phyloP scores from a whole-genome alignment of 2,888 invertebrate species.

The Eupithecia pulchellata region DNA sequence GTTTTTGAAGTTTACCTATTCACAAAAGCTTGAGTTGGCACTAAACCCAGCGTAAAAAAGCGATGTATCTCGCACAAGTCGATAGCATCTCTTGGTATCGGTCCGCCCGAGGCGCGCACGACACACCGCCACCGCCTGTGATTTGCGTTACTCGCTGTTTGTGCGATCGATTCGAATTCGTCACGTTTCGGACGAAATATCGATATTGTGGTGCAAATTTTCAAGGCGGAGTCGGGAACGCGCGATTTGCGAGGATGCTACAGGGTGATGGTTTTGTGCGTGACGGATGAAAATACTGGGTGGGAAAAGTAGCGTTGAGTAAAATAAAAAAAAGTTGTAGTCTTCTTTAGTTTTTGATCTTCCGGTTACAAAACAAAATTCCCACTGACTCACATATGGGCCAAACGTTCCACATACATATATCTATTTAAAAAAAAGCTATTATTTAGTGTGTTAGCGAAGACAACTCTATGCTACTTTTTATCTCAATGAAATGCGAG shows the following conservation, averaged over 20 bases:
- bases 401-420: no score
- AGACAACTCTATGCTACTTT: no score
- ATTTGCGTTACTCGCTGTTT: slow-evolving; percentile 68
- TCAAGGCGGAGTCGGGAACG: slow-evolving; percentile 67
- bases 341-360: background rate
- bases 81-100: slow-evolving; percentile 38
- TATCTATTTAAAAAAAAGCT: no score
- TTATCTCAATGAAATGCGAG: no score
- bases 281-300: background rate
- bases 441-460: no score
- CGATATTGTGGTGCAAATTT: slow-evolving; percentile 66
- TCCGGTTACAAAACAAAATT: background rate
- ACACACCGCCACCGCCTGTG: slow-evolving; percentile 65
- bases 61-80: slow-evolving; percentile 47
- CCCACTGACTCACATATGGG: no score
- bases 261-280: slow-evolving; percentile 38
- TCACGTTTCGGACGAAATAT: slow-evolving; percentile 67
- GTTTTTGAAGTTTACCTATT: background rate
- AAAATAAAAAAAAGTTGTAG: background rate
- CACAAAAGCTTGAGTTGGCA: background rate
- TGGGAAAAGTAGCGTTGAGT: background rate
- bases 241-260: slow-evolving; percentile 45
- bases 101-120: slow-evolving; percentile 62
- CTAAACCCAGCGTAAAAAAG: slow-evolving; percentile 13
- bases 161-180: slow-evolving; percentile 71